Percentiles rank a stretch among this genome's conserved stretches.
Evolutionary conservation across 2,797 vertebrate genomes (phyloP).

Genomic region (Myotis daubentonii): DNA sequence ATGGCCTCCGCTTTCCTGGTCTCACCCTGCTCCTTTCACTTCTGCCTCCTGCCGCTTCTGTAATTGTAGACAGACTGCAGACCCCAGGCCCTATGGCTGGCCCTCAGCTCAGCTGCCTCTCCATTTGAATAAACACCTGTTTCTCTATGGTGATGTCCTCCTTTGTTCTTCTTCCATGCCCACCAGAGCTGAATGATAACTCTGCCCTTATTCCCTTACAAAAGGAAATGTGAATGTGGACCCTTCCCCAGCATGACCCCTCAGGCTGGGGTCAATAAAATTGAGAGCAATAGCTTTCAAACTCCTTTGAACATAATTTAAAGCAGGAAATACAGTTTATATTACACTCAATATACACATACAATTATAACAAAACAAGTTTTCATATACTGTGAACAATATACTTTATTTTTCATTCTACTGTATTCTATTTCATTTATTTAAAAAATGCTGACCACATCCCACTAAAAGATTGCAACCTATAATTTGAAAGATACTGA

Average conservation of each 20-base stretch:
- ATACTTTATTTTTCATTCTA: not conserved
- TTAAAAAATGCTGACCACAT: not conserved
- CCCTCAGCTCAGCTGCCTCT: not conserved
- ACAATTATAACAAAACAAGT: not conserved
- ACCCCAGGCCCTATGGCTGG: not conserved
- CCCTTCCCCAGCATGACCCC: not conserved
- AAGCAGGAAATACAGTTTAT: not conserved
- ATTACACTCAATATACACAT: not conserved
- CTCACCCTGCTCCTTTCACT: not conserved
- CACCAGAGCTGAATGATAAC: not conserved
- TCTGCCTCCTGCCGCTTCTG: not conserved
- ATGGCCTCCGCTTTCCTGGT: not conserved
- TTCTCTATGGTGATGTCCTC: not conserved
- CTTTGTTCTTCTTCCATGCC: not conserved
- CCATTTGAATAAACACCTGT: slow-evolving; percentile 64
- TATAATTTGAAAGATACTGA: slow-evolving; percentile 8
- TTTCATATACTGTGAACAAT: not conserved
- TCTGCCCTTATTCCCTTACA: not conserved
- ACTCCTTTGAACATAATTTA: not conserved
- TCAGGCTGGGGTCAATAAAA: not conserved
- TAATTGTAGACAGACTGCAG: not conserved
- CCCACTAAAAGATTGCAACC: not conserved
- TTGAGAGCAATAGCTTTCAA: not conserved
- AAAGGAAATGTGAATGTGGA: not conserved
- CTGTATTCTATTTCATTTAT: not conserved